Percentiles rank a stretch among this genome's conserved stretches.
These are phyloP conservation scores for Gryllus bimaculatus DNA, from an alignment of 1,140 invertebrate species.

Conservation along the genomic window DNA sequence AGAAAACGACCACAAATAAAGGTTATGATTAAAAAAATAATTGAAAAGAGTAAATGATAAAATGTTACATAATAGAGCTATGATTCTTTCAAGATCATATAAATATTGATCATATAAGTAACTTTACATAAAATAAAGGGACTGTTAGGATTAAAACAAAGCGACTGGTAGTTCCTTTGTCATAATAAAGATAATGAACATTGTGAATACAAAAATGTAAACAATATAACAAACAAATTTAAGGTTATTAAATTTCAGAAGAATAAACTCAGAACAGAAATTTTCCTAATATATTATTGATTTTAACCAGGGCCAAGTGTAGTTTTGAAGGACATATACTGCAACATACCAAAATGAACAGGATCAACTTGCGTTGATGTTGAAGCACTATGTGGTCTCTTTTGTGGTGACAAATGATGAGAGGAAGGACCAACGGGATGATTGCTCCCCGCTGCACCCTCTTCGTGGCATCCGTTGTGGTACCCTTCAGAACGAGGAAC, in stretches of 20 bases:
- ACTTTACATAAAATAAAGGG: no score
- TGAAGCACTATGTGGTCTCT: slow-evolving; percentile 57
- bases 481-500: neutral
- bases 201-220: neutral
- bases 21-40: no score
- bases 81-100: no score
- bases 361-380: slow-evolving; percentile 71
- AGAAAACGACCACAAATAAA: no score
- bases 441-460: neutral
- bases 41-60: no score
- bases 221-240: neutral
- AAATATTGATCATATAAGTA: no score
- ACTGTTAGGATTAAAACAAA: no score
- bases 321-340: neutral
- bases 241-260: neutral
- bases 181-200: neutral
- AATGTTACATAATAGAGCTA: no score
- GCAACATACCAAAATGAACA: slow-evolving; percentile 62
- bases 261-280: neutral
- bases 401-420: slow-evolving; percentile 38
- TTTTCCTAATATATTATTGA: no score
- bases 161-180: neutral
- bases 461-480: neutral
- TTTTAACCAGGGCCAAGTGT: no score
- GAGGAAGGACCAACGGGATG: slow-evolving; percentile 7